Evolutionary conservation across 2,888 invertebrate genomes (phyloP).

Genomic region (Macrosiphum euphorbiae): DNA sequence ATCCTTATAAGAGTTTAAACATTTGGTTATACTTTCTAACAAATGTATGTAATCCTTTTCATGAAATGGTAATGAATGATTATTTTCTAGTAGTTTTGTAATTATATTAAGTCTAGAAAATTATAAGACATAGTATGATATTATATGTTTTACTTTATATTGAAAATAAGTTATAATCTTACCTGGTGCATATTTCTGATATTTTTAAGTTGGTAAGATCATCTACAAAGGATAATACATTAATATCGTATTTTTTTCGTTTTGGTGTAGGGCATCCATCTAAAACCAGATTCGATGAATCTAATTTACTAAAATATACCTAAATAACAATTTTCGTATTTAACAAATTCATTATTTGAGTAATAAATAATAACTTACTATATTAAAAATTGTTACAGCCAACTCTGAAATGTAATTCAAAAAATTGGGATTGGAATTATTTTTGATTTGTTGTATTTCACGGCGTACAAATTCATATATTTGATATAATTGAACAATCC

Average conservation of each 20-base stretch:
- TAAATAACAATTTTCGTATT: conserved; percentile 28
- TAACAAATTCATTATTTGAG: not conserved
- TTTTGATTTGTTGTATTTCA: conserved; percentile 53
- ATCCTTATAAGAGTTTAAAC: conserved; percentile 69
- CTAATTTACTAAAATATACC: conserved; percentile 46
- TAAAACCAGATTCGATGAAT: not conserved
- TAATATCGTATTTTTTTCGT: conserved; percentile 38
- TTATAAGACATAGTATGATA: not conserved
- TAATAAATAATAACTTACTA: conserved; percentile 39
- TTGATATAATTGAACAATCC: conserved; percentile 39
- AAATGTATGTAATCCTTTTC: conserved; percentile 70
- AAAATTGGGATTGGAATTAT: conserved; percentile 48
- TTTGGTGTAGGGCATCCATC: conserved; percentile 11
- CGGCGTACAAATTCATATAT: conserved; percentile 55
- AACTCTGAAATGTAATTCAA: conserved; percentile 37
- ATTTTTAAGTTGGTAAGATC: conserved; percentile 35
- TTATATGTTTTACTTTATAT: conserved; percentile 6
- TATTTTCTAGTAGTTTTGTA: conserved; percentile 58
- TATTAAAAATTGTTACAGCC: conserved; percentile 45
- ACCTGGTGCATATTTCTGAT: conserved; percentile 39
- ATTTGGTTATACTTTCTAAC: conserved; percentile 70
- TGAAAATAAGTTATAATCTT: conserved; percentile 19
- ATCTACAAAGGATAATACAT: conserved; percentile 33
- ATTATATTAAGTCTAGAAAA: conserved; percentile 66
- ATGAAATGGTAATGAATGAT: conserved; percentile 64